These are phyloP conservation scores for Hylia prasina DNA, from an alignment of 2,113 vertebrate genomes.

Conservation along the genomic window DNA sequence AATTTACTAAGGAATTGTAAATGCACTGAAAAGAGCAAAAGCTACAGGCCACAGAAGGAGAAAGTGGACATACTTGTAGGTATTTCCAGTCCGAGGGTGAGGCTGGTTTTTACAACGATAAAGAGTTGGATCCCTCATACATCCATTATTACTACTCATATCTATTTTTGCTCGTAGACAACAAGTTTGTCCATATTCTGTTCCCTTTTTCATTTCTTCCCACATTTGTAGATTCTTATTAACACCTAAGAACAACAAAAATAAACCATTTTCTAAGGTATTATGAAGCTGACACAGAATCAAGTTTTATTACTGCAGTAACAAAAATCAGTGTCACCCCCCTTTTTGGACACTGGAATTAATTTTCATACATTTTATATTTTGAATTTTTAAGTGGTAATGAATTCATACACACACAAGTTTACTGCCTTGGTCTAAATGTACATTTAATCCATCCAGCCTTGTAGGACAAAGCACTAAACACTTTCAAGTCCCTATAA, in stretches of 20 bases:
- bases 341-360: background rate
- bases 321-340: background rate
- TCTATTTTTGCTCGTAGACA: conserved; percentile 98
- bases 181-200: conserved; percentile 86
- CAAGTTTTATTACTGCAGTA: background rate
- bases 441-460: background rate
- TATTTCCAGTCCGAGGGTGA: conserved; percentile 89
- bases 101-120: conserved; percentile 93
- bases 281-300: background rate
- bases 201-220: conserved; percentile 94
- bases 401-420: background rate
- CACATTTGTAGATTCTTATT: conserved; percentile 95
- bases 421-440: background rate
- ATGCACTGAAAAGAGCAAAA: background rate
- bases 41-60: background rate
- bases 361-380: background rate
- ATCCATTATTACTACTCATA: conserved; percentile 98
- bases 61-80: conserved; percentile 81
- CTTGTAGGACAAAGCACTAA: background rate
- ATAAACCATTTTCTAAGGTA: background rate
- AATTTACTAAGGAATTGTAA: background rate
- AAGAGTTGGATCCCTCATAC: conserved; percentile 93
- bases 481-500: background rate
- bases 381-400: background rate
- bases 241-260: conserved; percentile 74